phyloP scores from a whole-genome alignment of 2,797 vertebrate species.

The Erethizon dorsatum region DNA sequence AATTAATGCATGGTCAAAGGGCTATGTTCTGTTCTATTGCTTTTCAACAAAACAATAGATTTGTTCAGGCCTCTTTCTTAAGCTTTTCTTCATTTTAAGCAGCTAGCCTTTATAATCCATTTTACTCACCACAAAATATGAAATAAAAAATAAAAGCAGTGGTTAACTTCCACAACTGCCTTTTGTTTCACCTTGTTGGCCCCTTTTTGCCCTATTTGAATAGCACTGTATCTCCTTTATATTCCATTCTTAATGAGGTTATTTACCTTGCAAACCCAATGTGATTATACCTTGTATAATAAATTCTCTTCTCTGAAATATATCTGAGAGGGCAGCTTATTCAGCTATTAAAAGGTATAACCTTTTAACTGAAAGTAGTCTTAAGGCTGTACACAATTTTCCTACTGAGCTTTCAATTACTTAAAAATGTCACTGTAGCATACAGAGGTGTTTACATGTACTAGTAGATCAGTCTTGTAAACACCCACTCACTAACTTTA shows the following conservation, averaged over 20 bases:
- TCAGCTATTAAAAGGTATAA: constrained; percentile 83
- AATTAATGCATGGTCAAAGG: constrained; percentile 39
- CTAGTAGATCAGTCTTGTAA: constrained; percentile 56
- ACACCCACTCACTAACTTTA: constrained; percentile 62
- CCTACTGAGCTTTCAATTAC: constrained; percentile 75
- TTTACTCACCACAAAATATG: constrained; percentile 75
- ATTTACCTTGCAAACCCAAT: constrained; percentile 82
- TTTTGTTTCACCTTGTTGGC: constrained; percentile 87
- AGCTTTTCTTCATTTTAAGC: constrained; percentile 28
- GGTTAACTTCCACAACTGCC: constrained; percentile 90
- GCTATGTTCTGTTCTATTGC: constrained; percentile 23
- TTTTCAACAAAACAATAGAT: constrained; percentile 31
- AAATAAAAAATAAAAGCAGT: constrained; percentile 73
- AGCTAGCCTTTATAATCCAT: constrained; percentile 53
- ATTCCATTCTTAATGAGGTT: constrained; percentile 79
- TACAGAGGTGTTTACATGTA: constrained; percentile 73
- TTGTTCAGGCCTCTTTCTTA: constrained; percentile 27
- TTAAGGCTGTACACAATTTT: constrained; percentile 78
- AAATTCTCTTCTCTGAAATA: constrained; percentile 78
- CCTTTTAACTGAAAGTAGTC: constrained; percentile 79
- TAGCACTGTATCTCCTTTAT: constrained; percentile 75
- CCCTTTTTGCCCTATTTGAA: constrained; percentile 90
- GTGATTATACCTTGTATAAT: constrained; percentile 75
- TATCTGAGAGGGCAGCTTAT: constrained; percentile 76
- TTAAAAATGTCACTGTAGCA: constrained; percentile 72